Base-by-base conservation (phyloP, 2,888 invertebrate species). In the Lycia hirtaria region DNA sequence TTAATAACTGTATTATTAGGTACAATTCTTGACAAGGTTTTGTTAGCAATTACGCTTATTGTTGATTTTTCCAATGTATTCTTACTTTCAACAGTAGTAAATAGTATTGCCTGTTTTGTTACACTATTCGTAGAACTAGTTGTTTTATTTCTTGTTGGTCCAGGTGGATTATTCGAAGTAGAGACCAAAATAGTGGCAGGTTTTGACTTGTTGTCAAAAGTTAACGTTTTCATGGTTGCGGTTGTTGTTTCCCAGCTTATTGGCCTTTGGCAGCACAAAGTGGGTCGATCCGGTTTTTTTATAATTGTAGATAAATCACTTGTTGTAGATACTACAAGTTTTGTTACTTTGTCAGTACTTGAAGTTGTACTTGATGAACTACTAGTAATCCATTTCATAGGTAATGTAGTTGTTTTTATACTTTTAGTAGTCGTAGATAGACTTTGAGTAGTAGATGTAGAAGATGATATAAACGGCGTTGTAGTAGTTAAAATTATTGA, bases 321-420 rank as follows among this genome's bases (percentile, higher is more conserved):
- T 24, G 43, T 10, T 32, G 40, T 12, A 24, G 24, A 1, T 26
- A 30, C 14, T 28, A 38, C 24, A 24, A 32, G 12, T 26, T 30
- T 19, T n/a, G 38, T 47, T 14, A 7, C 14, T 40, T 12, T 43
- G 9, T 15, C 10, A 24, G 19, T 24, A 14, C 40, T 12, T 10
- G 15, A 15, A 17, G 26, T 15, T 26, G 26, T 17, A 41, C 2
- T 12, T 4, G 22, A 15, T 28, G 15, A 26, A 26, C 10, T 41
- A 41, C n/a, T 17, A 10, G 10, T 41, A 17, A 7, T 12, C 5
- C 3, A 10, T 26, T 10, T 9, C 12, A 10, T 17, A 10, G 15
- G 2, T 7, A 10, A 38, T 37, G 40, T 41, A 24, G 38, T 15
- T 32, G 32, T 30, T 30, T 33, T 47, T 41, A 45, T 51, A 38